Base-by-base conservation (phyloP, 1,140 invertebrate genomes). In the Drosophila grimshawi region DNA sequence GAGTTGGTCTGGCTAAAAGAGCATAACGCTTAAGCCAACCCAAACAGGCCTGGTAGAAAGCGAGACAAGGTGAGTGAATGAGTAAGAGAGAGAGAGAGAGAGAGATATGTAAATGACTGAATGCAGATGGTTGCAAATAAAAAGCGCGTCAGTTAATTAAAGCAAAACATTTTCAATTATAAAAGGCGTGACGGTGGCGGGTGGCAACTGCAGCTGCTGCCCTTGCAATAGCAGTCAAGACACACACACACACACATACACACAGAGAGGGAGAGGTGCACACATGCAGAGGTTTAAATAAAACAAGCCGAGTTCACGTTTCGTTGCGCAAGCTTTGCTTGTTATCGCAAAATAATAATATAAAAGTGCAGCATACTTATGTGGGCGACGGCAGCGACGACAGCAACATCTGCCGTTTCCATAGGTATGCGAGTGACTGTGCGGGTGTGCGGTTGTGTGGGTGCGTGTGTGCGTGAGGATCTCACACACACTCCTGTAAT, bases 151-250 rank as follows among this genome's bases (percentile, higher is more conserved):
- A 86, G 83, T 88, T 86, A 86, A 86, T 88, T 88, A 88, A 88
- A 88, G 80, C 83, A 83, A 88, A 88, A 88, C 85, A 88, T 85
- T 88, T 88, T 89, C 83, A 89, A 88, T 88, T 88, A 83, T 61
- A 80, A 71, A 67, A 43, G 45, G 39, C 11, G 33, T 33, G 19
- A 19, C 8, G 48, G 53, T 11, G 11, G 39, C 55, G 45, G 27
- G 56, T 49, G 48, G 55, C 33, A 27, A n/a, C 33, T 61, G 57
- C 71, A 37, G 59, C 43, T 49, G 60, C 63, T 53, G 74, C 68
- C 5, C 51, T 68, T 76, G 67, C 67, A 77, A 62, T 52, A 62
- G 30, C 63, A 68, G 53, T 41, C 32, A 56, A 37, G 43, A 68
- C 33, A 11, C 37, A 49, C 43, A 29, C 32, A 29, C 27, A 43